A percentile compares a stretch with the other conserved stretches of the same genome.
These are phyloP conservation scores for Microdon myrmicae DNA, from an alignment of 2,888 invertebrate species.

Conservation along the genomic window DNA sequence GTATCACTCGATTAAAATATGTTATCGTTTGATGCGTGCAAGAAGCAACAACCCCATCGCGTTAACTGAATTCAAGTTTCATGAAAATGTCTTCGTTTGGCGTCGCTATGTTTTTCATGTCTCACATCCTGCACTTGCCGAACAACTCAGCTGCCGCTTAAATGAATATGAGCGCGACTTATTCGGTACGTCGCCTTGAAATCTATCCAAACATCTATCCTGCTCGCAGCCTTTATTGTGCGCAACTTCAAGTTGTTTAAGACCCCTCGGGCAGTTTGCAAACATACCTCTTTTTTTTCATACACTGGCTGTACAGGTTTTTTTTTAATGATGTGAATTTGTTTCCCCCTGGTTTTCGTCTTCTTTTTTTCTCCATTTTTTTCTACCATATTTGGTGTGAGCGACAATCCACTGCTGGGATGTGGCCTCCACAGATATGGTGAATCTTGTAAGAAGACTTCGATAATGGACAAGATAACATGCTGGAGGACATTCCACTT, in stretches of 20 bases:
- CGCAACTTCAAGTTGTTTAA: slow-evolving; percentile 25
- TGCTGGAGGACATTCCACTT: slow-evolving; percentile 30
- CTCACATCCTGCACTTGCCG: slow-evolving; percentile 10
- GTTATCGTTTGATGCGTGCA: background rate
- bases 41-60: slow-evolving; percentile 1
- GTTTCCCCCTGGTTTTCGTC: background rate
- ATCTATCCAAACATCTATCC: slow-evolving; percentile 23
- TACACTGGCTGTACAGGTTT: too few species aligned
- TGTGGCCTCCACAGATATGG: slow-evolving; percentile 19
- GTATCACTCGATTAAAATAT: slow-evolving; percentile 9
- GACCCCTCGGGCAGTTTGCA: slow-evolving; percentile 30
- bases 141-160: slow-evolving; percentile 28
- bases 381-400: slow-evolving; percentile 34
- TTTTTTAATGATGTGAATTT: background rate
- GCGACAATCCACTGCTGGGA: slow-evolving; percentile 19
- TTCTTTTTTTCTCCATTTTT: slow-evolving; percentile 5
- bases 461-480: slow-evolving; percentile 34
- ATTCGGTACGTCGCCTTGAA: too few species aligned
- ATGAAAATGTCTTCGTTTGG: background rate
- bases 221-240: slow-evolving; percentile 19
- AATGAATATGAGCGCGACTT: too few species aligned
- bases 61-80: too few species aligned
- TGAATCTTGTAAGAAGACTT: slow-evolving; percentile 5
- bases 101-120: background rate
- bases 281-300: slow-evolving; percentile 2